These are phyloP conservation scores for Pipistrellus pipistrellus DNA, from an alignment of 2,797 vertebrate species.

Conservation along the genomic window DNA sequence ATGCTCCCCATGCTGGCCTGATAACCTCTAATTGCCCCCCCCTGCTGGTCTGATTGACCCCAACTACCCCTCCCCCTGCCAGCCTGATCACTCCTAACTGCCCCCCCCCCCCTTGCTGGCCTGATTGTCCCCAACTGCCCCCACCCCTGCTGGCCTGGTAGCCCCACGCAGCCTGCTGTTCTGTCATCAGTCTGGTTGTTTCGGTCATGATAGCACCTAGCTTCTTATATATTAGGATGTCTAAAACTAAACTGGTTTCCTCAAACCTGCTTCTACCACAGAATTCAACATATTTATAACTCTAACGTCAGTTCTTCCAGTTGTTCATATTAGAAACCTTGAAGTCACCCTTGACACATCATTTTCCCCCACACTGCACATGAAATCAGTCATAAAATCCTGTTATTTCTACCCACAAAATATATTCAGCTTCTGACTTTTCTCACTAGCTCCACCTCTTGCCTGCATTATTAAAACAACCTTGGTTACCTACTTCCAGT, in stretches of 20 bases:
- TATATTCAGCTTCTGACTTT: background rate
- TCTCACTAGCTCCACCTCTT: background rate
- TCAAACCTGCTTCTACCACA: conserved; percentile 14
- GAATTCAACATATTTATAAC: conserved; percentile 27
- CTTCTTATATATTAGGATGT: background rate
- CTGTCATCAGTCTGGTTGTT: too few species aligned
- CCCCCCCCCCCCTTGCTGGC: too few species aligned
- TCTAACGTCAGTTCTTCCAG: background rate
- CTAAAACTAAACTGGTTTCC: conserved; percentile 27
- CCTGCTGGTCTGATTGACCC: too few species aligned
- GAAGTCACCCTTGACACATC: background rate
- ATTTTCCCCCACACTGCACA: background rate
- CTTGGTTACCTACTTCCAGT: background rate
- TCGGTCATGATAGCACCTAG: too few species aligned
- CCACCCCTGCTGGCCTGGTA: too few species aligned
- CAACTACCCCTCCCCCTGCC: too few species aligned
- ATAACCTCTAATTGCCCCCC: too few species aligned
- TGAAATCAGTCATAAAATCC: background rate
- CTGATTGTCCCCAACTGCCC: too few species aligned
- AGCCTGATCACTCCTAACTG: too few species aligned
- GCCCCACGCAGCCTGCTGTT: too few species aligned
- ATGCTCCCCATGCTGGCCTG: too few species aligned
- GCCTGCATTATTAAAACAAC: background rate
- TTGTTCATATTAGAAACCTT: background rate
- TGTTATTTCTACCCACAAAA: background rate